Conservation (phyloP, 2,888 invertebrate genomes). For the Leucoptera coffeella region DNA sequence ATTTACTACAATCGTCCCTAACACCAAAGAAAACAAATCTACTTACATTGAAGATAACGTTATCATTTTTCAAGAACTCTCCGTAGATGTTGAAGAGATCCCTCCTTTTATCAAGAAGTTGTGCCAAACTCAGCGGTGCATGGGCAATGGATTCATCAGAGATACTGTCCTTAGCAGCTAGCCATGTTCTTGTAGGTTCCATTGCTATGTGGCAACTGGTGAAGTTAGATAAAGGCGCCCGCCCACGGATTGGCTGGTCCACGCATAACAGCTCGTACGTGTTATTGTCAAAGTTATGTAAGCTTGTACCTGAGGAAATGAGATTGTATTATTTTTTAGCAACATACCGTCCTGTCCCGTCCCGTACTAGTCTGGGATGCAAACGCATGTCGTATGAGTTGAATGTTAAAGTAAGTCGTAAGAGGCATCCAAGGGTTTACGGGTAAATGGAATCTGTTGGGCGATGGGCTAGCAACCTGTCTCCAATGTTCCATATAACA, state of each 20-base stretch:
- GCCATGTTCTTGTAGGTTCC: constrained; percentile 54
- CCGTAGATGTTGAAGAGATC: constrained; percentile 64
- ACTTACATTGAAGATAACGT: constrained; percentile 43
- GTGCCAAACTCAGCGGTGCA: constrained; percentile 54
- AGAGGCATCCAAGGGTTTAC: too few relatives aligned
- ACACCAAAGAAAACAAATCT: constrained; percentile 1
- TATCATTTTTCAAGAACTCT: constrained; percentile 41
- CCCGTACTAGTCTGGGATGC: too few relatives aligned
- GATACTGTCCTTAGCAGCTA: constrained; percentile 38
- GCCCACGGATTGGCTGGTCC: constrained; percentile 41
- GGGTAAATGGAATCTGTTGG: too few relatives aligned
- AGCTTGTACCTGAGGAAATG: constrained; percentile 47
- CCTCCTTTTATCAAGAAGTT: constrained; percentile 44
- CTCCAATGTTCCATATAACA: too few relatives aligned
- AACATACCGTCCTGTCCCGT: too few relatives aligned
- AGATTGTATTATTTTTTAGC: too few relatives aligned
- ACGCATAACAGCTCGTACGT: constrained; percentile 61
- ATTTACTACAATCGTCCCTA: too few relatives aligned
- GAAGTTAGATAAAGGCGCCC: constrained; percentile 44
- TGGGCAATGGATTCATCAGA: constrained; percentile 59
- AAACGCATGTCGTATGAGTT: too few relatives aligned
- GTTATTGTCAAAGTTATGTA: constrained; percentile 37
- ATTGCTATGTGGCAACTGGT: constrained; percentile 56
- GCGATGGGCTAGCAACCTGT: too few relatives aligned
- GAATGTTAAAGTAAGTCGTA: too few relatives aligned